These are phyloP conservation scores for Channallabes apus DNA, from an alignment of 2,797 vertebrate species.

Conservation along the genomic window DNA sequence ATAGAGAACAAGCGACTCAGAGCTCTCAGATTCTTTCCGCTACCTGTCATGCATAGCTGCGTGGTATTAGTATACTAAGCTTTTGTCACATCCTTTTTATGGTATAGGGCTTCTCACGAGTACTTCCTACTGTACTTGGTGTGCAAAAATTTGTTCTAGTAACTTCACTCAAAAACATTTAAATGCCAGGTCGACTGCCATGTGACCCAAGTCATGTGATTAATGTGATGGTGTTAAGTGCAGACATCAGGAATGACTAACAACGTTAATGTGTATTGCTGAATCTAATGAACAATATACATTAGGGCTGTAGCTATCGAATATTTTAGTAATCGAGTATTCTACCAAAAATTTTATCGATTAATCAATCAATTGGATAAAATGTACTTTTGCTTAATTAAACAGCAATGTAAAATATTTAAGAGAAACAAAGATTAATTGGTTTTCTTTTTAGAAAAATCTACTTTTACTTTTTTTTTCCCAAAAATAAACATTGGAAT, in stretches of 20 bases:
- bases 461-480: too few relatives aligned
- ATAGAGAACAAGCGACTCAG: conserved; percentile 36
- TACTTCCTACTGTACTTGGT: background rate
- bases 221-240: background rate
- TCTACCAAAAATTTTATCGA: too few relatives aligned
- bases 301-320: too few relatives aligned
- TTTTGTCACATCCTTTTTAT: background rate
- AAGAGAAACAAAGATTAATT: too few relatives aligned
- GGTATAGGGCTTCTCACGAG: background rate
- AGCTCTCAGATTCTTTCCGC: conserved; percentile 63
- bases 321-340: too few relatives aligned
- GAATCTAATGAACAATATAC: background rate
- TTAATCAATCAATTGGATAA: too few relatives aligned
- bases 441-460: too few relatives aligned
- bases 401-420: too few relatives aligned
- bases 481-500: too few relatives aligned
- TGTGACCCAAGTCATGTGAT: background rate
- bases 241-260: background rate
- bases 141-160: background rate
- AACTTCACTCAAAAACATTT: background rate
- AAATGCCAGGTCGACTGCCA: background rate
- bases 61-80: conserved; percentile 32
- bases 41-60: conserved; percentile 57
- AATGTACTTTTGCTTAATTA: too few relatives aligned
- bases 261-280: background rate